These are phyloP conservation scores for Xestia ashworthii DNA, from an alignment of 2,888 invertebrate genomes.

Conservation along the genomic window DNA sequence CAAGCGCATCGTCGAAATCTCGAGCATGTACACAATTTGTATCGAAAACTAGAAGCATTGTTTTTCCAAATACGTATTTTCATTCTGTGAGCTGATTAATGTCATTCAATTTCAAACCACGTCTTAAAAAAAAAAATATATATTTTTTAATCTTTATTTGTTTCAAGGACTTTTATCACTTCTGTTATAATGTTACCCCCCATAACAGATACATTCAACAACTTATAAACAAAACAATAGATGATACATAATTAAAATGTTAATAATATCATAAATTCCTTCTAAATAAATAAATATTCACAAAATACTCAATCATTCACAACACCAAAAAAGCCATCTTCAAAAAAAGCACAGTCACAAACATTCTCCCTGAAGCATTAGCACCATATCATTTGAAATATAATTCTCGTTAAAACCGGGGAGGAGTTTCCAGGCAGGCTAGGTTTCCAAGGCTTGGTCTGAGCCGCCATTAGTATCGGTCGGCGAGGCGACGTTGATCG, in stretches of 20 bases:
- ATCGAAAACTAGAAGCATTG: not conserved
- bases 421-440: conserved; percentile 61
- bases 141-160: no score
- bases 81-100: not conserved
- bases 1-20: not conserved
- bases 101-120: not conserved
- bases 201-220: no score
- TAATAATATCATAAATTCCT: not conserved
- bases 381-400: conserved; percentile 63
- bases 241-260: no score
- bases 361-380: conserved; percentile 34
- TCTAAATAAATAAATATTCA: not conserved
- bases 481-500: conserved; percentile 82
- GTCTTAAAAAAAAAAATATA: not conserved
- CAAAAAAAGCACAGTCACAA: conserved; percentile 16
- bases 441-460: conserved; percentile 73
- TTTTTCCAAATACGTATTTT: not conserved
- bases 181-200: no score
- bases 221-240: no score
- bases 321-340: not conserved
- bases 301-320: not conserved
- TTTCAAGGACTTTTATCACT: no score
- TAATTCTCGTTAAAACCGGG: conserved; percentile 61
- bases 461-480: conserved; percentile 81
- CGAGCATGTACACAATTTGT: not conserved